Percentiles rank a stretch among this genome's conserved stretches.
Conservation (phyloP, 2,797 vertebrate species). For the Dryobates pubescens region DNA sequence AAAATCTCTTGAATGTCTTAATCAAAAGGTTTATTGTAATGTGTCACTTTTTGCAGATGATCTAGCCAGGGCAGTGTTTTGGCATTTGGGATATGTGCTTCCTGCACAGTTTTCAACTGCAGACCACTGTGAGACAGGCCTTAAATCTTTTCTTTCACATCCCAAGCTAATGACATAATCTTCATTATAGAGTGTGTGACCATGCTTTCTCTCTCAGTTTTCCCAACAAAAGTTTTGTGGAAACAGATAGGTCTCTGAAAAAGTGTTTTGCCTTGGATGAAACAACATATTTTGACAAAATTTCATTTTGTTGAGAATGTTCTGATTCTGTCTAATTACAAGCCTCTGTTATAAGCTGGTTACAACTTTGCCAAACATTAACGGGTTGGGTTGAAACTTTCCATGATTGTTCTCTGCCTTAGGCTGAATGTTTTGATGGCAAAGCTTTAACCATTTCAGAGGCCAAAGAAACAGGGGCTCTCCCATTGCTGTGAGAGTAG, state of each 20-base stretch:
- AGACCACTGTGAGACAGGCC: background rate
- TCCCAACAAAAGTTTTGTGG: conserved; percentile 28
- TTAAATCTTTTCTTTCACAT: background rate
- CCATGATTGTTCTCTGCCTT: conserved; percentile 8
- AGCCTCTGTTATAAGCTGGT: background rate
- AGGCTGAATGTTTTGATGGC: background rate
- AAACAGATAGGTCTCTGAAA: conserved; percentile 22
- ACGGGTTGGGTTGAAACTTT: conserved; percentile 4
- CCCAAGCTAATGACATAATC: background rate
- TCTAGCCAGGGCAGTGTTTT: background rate
- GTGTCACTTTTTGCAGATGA: background rate
- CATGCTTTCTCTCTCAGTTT: background rate
- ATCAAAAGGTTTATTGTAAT: background rate
- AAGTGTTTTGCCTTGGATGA: conserved; percentile 30
- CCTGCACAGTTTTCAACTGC: background rate
- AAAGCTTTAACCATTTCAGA: conserved; percentile 5
- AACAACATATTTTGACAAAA: conserved; percentile 6
- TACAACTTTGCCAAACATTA: conserved; percentile 9
- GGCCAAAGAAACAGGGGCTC: background rate
- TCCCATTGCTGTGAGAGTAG: background rate
- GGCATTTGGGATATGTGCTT: background rate
- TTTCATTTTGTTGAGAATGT: conserved; percentile 51
- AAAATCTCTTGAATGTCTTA: background rate
- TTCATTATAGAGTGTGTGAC: background rate
- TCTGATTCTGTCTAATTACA: conserved; percentile 9